Percentiles rank a stretch among this genome's conserved stretches.
phyloP scores from a whole-genome alignment of 2,888 invertebrate genomes.

The Nemotelus nigrinus region DNA sequence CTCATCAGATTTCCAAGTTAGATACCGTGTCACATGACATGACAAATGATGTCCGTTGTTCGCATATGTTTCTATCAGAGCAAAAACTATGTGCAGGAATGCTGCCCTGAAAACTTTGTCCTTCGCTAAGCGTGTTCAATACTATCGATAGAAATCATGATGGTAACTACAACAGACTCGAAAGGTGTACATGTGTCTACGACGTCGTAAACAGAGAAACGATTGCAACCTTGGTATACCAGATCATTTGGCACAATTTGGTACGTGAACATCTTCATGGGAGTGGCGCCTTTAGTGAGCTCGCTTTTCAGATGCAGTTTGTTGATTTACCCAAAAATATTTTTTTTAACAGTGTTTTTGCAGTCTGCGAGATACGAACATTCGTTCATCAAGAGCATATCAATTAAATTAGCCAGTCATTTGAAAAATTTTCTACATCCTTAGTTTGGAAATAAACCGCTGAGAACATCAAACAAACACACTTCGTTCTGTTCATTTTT shows the following conservation, averaged over 20 bases:
- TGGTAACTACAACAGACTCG: not conserved
- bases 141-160: constrained; percentile 40
- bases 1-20: constrained; percentile 44
- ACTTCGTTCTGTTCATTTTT: not conserved
- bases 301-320: not conserved
- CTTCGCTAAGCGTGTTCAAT: constrained; percentile 45
- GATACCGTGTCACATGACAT: constrained; percentile 49
- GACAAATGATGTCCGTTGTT: constrained; percentile 51
- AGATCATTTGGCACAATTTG: not conserved
- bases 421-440: no score
- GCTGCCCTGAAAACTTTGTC: constrained; percentile 37
- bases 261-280: not conserved
- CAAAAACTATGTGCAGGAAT: constrained; percentile 44
- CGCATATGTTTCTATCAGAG: constrained; percentile 48
- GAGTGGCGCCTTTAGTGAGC: not conserved
- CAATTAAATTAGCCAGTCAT: no score
- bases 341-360: no score
- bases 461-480: no score
- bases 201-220: constrained; percentile 23
- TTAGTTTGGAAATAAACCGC: no score
- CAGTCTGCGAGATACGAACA: no score
- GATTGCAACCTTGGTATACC: constrained; percentile 13
- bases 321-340: not conserved
- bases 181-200: constrained; percentile 31
- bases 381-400: no score